Evolutionary conservation across 2,797 vertebrate genomes (phyloP), one percentile per base, ranked within the genome.

Genomic region (Darevskia mixta): DNA sequence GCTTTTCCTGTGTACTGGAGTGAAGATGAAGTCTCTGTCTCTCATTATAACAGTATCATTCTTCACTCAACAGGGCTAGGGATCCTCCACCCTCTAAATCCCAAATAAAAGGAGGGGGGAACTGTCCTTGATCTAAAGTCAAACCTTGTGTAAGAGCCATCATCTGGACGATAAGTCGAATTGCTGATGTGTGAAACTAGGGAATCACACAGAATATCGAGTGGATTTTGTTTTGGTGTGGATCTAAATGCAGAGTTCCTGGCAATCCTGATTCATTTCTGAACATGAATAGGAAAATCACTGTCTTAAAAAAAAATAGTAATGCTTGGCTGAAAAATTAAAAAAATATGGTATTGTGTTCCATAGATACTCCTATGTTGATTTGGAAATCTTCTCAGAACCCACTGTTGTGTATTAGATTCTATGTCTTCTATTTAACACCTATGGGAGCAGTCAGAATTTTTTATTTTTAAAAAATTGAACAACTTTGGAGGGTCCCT

Each of bases 121-220:
- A 45, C 27, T 85, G 61, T 27, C 82, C 71, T 87, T 87, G 71
- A 84, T 85, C 27, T 76, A 69, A 84, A 85, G 79, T 86, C 88
- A 83, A 82, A 11, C 73, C 90, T 91, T 89, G 66, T 32, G 82
- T 8, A 88, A 90, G 82, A 66, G 8, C 25, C 32, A 85, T 61
- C 13, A 87, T 73, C 15, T 32, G 85, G 69, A 64, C 8, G 72
- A 71, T 5, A 85, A 45, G 8, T 11, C 10, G 7, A 92, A 66
- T 1, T 69, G 79, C 85, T 17, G 6, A 73, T 25, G 29, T 81
- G 61, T 89, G 82, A 85, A 87, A 90, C 71, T 58, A 66, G 15
- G 43, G 61, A 69, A 89, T 55, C 78, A 58, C 5, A 75, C 8
- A 6, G 8, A 83, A 83, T 82, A 83, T 8, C 41, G 61, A 69